phyloP scores from a whole-genome alignment of 2,113 vertebrate species.

The Lathamus discolor region DNA sequence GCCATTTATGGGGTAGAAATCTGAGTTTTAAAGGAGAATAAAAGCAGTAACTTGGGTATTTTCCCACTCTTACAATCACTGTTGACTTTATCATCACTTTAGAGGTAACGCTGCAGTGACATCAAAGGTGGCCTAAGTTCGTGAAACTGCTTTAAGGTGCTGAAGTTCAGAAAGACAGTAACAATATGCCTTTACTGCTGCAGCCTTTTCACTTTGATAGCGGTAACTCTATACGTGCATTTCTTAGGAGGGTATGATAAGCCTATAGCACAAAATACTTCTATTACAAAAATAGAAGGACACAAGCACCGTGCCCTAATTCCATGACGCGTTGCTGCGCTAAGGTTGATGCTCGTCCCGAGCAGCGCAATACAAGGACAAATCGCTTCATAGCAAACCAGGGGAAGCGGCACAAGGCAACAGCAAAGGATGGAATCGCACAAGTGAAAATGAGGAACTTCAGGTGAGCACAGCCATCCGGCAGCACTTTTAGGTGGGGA shows the following conservation, averaged over 20 bases:
- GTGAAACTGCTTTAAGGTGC: neutral
- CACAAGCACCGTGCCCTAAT: neutral
- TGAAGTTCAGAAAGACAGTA: neutral
- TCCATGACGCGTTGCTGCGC: fast-evolving
- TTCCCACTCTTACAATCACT: neutral
- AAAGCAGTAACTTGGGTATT: neutral
- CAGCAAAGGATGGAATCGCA: neutral
- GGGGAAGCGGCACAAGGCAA: neutral
- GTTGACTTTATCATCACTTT: neutral
- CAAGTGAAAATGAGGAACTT: neutral
- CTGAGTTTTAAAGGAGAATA: neutral
- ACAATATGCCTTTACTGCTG: neutral
- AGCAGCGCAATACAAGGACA: neutral
- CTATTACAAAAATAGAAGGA: neutral
- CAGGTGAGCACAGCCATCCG: fast-evolving
- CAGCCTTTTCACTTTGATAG: fast-evolving
- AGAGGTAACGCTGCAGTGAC: neutral
- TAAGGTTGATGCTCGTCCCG: neutral
- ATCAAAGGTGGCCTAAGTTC: neutral
- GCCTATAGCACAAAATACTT: neutral
- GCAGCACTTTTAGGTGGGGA: neutral
- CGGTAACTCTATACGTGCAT: neutral
- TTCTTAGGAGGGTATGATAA: neutral
- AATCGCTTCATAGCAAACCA: neutral
- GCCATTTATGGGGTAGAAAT: neutral